Evolutionary conservation across 2,113 vertebrate species (phyloP), one percentile per base, ranked within the genome.

Genomic region (Paramisgurnus dabryanus): DNA sequence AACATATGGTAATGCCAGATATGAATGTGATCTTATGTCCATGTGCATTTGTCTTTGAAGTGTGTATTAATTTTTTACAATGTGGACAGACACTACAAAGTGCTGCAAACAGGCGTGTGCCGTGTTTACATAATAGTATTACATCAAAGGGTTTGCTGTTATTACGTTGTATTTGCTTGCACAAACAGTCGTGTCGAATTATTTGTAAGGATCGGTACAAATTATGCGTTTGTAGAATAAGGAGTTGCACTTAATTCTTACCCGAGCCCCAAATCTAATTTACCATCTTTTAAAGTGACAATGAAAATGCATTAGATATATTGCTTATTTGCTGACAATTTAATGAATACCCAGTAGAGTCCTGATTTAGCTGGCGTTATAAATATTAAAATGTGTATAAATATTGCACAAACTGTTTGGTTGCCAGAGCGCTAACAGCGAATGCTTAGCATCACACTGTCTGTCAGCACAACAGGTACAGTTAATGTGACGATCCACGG

Each of bases 111-210:
- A 55, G 27, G 27, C 27, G 4, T 45, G 15, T 40, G 22, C 49
- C 55, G 17, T 40, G 55, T 72, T 57, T 72, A 70, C 68, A 53
- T 9, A 41, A 57, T 57, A 41, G 15, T 71, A 57, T 15, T 50
- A 34, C 8, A 6, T 8, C n/a, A 2, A 67, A 34, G 27, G 40
- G 8, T 15, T n/a, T 55, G 68, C 7, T 15, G 15, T 40, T 71
- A n/a, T 40, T 55, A 55, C 50, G 13, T 53, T 53, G 50, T 57
- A 53, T 2, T 13, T 17, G 15, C 0, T 0, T 57, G 34, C 6
- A 40, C 27, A 40, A 55, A 15, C 8, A 71, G 17, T n/a, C 17
- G 13, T 11, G 9, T 10, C 4, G 34, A 67, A 67, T 53, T 47
- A 67, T 67, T 11, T 67, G 5, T 45, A n/a, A 40, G 53, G 8